phyloP scores from a whole-genome alignment of 2,797 vertebrate species.

The Ambastaia sidthimunki region DNA sequence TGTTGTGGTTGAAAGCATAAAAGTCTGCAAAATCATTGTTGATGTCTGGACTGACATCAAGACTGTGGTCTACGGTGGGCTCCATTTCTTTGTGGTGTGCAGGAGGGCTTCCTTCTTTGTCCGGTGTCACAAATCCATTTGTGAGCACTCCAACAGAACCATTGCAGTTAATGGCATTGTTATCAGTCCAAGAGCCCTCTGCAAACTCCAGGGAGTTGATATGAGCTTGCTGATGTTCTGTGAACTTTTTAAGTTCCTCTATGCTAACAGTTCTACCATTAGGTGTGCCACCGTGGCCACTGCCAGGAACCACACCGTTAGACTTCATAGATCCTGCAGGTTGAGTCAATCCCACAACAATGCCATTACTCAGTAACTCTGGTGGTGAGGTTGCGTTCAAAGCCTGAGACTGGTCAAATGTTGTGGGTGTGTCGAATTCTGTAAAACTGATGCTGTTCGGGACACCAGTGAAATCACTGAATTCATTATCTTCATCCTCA shows the following conservation, averaged over 20 bases:
- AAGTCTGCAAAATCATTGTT: conserved; percentile 88
- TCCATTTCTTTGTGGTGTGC: conserved; percentile 49
- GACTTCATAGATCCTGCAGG: conserved; percentile 74
- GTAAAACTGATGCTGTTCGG: conserved; percentile 86
- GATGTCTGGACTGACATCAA: conserved; percentile 41
- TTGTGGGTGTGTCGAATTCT: conserved; percentile 86
- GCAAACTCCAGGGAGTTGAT: conserved; percentile 56
- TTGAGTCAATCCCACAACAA: conserved; percentile 74
- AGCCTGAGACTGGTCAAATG: conserved; percentile 74
- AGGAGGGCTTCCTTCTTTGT: too few relatives aligned
- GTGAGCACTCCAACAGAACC: too few relatives aligned
- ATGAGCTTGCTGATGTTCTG: conserved; percentile 59
- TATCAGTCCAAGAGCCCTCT: conserved; percentile 65
- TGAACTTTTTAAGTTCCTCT: conserved; percentile 72
- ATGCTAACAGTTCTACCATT: conserved; percentile 68
- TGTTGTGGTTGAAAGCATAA: conserved; percentile 79
- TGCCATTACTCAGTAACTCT: conserved; percentile 81
- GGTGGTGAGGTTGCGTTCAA: conserved; percentile 82
- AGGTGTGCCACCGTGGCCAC: conserved; percentile 73
- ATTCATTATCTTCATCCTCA: conserved; percentile 92
- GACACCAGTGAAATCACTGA: conserved; percentile 91
- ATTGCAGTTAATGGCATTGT: too few relatives aligned
- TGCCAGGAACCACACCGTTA: conserved; percentile 72
- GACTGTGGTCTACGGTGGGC: conserved; percentile 61
- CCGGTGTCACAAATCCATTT: too few relatives aligned